phyloP scores from a whole-genome alignment of 1,140 invertebrate species.

The Druon quercuslanigerum region DNA sequence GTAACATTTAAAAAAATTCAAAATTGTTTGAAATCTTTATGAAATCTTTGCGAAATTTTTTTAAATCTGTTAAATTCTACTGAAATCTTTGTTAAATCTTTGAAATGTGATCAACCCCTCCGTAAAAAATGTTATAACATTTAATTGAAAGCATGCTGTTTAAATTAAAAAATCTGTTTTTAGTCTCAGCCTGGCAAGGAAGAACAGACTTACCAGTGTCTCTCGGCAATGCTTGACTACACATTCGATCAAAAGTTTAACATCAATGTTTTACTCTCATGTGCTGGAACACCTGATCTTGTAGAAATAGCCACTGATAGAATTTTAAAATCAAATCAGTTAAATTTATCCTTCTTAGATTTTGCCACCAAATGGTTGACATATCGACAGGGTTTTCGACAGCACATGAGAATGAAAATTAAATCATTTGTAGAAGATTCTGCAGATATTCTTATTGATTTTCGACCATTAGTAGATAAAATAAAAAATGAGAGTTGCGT shows the following conservation, averaged over 20 bases:
- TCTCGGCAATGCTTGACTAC: background rate
- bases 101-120: too few species aligned
- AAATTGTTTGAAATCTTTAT: too few species aligned
- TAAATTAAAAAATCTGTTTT: background rate
- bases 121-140: too few species aligned
- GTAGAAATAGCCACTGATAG: background rate
- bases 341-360: background rate
- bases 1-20: too few species aligned
- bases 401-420: background rate
- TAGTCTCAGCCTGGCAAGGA: background rate
- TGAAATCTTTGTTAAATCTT: too few species aligned
- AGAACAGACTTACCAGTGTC: background rate
- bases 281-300: background rate
- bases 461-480: too few species aligned
- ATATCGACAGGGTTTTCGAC: background rate
- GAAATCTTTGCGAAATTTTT: too few species aligned
- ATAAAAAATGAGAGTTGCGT: too few species aligned
- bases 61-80: too few species aligned
- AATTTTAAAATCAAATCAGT: background rate
- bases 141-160: background rate
- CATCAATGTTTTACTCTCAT: background rate
- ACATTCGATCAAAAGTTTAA: background rate
- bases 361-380: background rate
- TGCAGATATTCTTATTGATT: too few species aligned
- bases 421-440: background rate